Base-by-base conservation (phyloP, 2,797 vertebrate species). In the Fistularia commersonii region DNA sequence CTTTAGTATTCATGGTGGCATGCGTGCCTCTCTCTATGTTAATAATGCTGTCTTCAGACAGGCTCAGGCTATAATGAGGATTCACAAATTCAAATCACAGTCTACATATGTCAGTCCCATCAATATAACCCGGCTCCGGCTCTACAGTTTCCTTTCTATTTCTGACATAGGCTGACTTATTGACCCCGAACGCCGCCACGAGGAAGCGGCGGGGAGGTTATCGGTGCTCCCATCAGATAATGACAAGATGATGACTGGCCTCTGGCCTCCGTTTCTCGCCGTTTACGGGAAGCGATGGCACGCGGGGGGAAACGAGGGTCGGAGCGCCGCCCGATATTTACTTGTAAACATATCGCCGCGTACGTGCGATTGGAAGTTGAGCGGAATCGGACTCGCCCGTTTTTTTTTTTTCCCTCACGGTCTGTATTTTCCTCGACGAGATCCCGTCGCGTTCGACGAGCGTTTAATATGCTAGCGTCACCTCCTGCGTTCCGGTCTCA, bases 31-130 rank as follows among this genome's bases (percentile, higher is more conserved):
- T 77, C 64, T 57, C 75, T 78, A 85, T 88, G 80, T 82, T 87
- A 87, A 89, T 87, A 74, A 80, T 65, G 61, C 56, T 66, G 77
- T 81, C 74, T 67, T 83, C 82, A 84, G 78, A 81, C 55, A 52
- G 78, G 66, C 74, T 72, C 45, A 8, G 57, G 52, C 66, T 47
- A 64, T 89, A 87, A 90, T 89, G 80, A 88, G 80, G 82, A 80
- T 65, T 79, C 60, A 52, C 43, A 37, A 81, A 89, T 88, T 89
- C 86, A 74, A 68, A 81, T 79, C 86, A 84, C 87, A 86, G 61
- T 51, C 72, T 83, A 81, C 82, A 83, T 87, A 76, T 80, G 84
- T 88, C 87, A 82, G 81, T 83, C 69, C 66, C 82, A 75, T 85
- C 82, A 73, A 75, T 86, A 85, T 69, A 73, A 43, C 58, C 33